Evolutionary conservation across 1,140 invertebrate genomes (phyloP).

Genomic region (Acromyrmex charruanus): DNA sequence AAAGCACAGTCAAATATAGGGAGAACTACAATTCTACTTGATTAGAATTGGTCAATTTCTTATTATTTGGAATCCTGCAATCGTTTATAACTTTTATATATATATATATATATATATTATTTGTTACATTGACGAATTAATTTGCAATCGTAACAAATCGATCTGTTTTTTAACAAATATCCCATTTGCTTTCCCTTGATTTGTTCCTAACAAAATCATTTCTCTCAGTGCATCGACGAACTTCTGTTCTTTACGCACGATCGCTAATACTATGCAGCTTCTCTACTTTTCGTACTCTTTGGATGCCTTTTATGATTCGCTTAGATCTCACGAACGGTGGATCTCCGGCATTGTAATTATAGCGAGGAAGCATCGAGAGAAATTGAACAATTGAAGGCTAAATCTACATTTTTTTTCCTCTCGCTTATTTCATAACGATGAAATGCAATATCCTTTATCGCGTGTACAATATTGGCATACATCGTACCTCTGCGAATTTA

Average conservation of each 20-base stretch:
- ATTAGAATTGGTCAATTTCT: too few relatives aligned
- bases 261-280: neutral
- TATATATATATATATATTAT: too few relatives aligned
- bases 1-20: too few relatives aligned
- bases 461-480: neutral
- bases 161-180: too few relatives aligned
- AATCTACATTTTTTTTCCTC: constrained; percentile 12
- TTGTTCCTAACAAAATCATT: too few relatives aligned
- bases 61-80: too few relatives aligned
- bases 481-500: constrained; percentile 7
- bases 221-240: neutral
- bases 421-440: neutral
- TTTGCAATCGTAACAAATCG: too few relatives aligned
- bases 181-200: too few relatives aligned
- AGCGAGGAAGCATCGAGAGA: neutral
- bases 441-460: constrained; percentile 3
- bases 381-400: constrained; percentile 9
- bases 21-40: too few relatives aligned
- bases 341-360: neutral
- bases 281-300: neutral
- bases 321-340: neutral
- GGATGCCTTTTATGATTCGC: neutral
- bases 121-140: too few relatives aligned
- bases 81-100: too few relatives aligned
- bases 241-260: neutral